These are phyloP conservation scores for Bryconaethiops microstoma DNA, from an alignment of 2,797 vertebrate species.

Conservation along the genomic window DNA sequence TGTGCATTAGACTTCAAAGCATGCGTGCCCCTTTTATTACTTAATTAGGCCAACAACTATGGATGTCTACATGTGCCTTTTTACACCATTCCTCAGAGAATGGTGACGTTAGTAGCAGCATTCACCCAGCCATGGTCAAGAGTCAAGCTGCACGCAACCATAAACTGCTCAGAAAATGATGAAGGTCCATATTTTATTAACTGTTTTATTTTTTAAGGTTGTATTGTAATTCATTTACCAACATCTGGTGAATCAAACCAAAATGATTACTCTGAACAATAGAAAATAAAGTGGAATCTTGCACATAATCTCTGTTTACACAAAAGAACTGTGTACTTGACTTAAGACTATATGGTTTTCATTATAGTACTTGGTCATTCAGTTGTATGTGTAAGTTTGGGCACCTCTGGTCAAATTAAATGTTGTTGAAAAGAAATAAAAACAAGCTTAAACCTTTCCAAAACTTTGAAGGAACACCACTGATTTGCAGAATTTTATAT, in stretches of 20 bases:
- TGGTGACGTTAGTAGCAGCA: conserved; percentile 24
- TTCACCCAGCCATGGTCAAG: conserved; percentile 8
- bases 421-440: no score
- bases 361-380: no score
- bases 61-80: conserved; percentile 65
- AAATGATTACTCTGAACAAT: no score
- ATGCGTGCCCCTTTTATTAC: conserved; percentile 74
- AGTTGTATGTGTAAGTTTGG: no score
- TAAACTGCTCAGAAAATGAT: not conserved
- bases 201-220: conserved; percentile 2
- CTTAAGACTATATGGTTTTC: no score
- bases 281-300: not conserved
- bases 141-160: not conserved
- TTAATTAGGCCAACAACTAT: conserved; percentile 70
- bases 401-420: no score
- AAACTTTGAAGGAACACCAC: no score
- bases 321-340: not conserved
- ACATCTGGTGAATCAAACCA: no score
- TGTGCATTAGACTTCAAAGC: conserved; percentile 78
- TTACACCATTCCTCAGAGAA: conserved; percentile 39
- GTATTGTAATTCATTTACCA: no score
- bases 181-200: not conserved
- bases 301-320: no score
- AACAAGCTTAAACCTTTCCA: no score
- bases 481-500: no score